phyloP scores from a whole-genome alignment of 2,113 vertebrate species.

The Salvelinus alpinus region DNA sequence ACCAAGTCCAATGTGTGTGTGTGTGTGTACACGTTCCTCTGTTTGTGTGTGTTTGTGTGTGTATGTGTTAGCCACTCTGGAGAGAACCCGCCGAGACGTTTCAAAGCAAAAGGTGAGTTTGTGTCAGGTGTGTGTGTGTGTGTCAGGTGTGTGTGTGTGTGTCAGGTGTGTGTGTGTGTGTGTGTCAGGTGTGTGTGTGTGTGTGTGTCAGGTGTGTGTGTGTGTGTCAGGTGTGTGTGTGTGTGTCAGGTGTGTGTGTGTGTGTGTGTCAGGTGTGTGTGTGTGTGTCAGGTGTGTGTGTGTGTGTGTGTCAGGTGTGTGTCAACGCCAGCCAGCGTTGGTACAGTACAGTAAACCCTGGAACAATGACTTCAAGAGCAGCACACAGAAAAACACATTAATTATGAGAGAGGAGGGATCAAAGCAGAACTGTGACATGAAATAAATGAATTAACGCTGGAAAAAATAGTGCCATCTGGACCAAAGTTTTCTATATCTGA shows the following conservation, averaged over 20 bases:
- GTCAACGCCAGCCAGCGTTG: too few relatives aligned
- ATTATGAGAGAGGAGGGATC: conserved; percentile 73
- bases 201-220: too few relatives aligned
- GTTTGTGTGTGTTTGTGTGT: neutral
- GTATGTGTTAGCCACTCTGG: conserved; percentile 27
- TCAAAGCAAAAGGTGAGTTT: conserved; percentile 43
- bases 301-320: too few relatives aligned
- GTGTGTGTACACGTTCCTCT: neutral
- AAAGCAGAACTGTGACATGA: conserved; percentile 74
- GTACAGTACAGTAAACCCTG: too few relatives aligned
- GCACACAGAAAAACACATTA: conserved; percentile 63
- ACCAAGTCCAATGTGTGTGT: conserved; percentile 31
- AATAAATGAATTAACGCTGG: conserved; percentile 72
- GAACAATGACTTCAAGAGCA: conserved; percentile 67
- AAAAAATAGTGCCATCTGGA: conserved; percentile 71
- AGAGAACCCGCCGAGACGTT: conserved; percentile 48
- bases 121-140: too few relatives aligned
- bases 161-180: too few relatives aligned
- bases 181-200: too few relatives aligned
- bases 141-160: too few relatives aligned
- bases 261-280: too few relatives aligned
- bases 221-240: too few relatives aligned
- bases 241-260: too few relatives aligned
- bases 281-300: too few relatives aligned
- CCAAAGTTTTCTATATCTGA: conserved; percentile 43